Percentiles rank a stretch among this genome's conserved stretches.
Evolutionary conservation across 2,797 vertebrate species (phyloP).

Genomic region (Neoniphon sammara): DNA sequence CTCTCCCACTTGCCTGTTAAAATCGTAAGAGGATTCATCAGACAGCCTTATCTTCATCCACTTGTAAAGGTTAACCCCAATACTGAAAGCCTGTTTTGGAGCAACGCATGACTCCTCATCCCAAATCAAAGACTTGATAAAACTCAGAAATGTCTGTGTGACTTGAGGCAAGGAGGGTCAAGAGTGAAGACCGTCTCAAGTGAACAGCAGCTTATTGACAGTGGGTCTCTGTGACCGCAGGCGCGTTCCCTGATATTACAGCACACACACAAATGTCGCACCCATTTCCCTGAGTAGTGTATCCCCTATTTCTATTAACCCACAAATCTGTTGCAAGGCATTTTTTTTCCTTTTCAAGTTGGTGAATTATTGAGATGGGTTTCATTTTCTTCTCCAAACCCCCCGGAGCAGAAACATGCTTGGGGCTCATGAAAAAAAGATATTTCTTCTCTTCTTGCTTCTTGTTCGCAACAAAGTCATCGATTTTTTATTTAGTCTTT

Average conservation of each 20-base stretch:
- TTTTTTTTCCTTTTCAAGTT: slow-evolving; percentile 31
- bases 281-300: slow-evolving; percentile 9
- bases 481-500: slow-evolving; percentile 4
- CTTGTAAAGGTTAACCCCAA: too few species aligned
- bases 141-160: neutral
- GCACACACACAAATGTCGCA: slow-evolving; percentile 5
- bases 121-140: neutral
- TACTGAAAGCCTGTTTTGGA: too few species aligned
- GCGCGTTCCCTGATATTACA: slow-evolving; percentile 27
- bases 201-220: slow-evolving; percentile 14
- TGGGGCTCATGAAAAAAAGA: slow-evolving; percentile 70
- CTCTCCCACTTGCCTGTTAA: neutral
- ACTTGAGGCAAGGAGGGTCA: neutral
- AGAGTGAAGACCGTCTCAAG: neutral
- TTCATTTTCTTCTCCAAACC: slow-evolving; percentile 63
- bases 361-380: slow-evolving; percentile 72
- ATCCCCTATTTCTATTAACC: slow-evolving; percentile 4
- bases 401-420: slow-evolving; percentile 57
- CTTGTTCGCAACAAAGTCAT: slow-evolving; percentile 45
- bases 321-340: slow-evolving; percentile 43
- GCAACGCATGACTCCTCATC: too few species aligned
- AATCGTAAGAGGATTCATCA: neutral
- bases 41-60: too few species aligned
- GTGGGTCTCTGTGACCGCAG: slow-evolving; percentile 7
- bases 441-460: slow-evolving; percentile 34